Evolutionary conservation across 2,888 invertebrate genomes (phyloP).

Genomic region (Caenorhabditis doughertyi): DNA sequence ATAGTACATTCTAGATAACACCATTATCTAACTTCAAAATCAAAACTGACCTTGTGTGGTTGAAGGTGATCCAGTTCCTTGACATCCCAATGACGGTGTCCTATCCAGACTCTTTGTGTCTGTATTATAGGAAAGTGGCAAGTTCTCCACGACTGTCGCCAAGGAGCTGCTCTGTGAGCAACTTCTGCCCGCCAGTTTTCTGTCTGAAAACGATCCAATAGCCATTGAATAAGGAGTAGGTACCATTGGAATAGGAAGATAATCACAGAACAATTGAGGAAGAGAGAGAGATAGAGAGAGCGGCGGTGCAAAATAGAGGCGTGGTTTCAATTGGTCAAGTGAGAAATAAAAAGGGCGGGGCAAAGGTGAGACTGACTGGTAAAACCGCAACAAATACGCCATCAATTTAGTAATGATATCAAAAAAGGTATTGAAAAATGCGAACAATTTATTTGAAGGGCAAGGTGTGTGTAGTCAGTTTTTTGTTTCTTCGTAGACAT

Average conservation of each 20-base stretch:
- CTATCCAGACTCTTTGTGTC: slow-evolving; percentile 71
- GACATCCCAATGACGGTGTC: slow-evolving; percentile 64
- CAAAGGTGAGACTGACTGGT: background rate
- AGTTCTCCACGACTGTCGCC: slow-evolving; percentile 76
- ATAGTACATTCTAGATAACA: slow-evolving; percentile 27
- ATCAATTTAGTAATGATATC: slow-evolving; percentile 6
- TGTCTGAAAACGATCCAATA: slow-evolving; percentile 25
- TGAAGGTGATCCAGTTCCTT: slow-evolving; percentile 53
- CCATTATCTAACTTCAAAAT: slow-evolving; percentile 10
- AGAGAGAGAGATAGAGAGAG: background rate
- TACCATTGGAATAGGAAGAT: background rate
- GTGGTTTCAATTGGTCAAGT: slow-evolving; percentile 36
- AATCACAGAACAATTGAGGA: slow-evolving; percentile 14
- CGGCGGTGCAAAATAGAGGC: slow-evolving; percentile 37
- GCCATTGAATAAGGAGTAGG: background rate
- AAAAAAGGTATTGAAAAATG: slow-evolving; percentile 45
- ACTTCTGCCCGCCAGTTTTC: slow-evolving; percentile 69
- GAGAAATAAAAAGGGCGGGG: slow-evolving; percentile 55
- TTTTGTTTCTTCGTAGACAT: slow-evolving; percentile 14
- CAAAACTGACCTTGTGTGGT: slow-evolving; percentile 55
- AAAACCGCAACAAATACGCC: slow-evolving; percentile 16
- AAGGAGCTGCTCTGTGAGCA: slow-evolving; percentile 69
- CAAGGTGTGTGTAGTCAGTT: slow-evolving; percentile 20
- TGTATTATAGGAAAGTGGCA: slow-evolving; percentile 75
- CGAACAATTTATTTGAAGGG: slow-evolving; percentile 58